Conservation (phyloP, 2,888 invertebrate genomes). For the Gari tellinella region DNA sequence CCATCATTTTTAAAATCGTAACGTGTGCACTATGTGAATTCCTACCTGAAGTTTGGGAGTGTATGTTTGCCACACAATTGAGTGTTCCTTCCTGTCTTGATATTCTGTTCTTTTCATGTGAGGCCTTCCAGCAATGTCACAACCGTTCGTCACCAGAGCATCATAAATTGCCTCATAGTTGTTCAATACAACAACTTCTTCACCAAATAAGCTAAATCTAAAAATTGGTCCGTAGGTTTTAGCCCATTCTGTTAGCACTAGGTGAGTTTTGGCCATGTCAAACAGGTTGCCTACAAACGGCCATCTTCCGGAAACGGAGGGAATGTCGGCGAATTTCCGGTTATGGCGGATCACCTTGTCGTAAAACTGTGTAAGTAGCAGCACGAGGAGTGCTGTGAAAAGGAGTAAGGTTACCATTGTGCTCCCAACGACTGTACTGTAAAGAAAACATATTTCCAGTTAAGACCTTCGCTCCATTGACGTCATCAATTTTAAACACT, state of each 20-base stretch:
- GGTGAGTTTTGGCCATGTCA: conserved; percentile 66
- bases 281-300: conserved; percentile 70
- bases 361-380: conserved; percentile 19
- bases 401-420: conserved; percentile 33
- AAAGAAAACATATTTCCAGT: too few species aligned
- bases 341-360: conserved; percentile 3
- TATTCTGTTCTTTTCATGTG: conserved; percentile 71
- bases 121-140: conserved; percentile 76
- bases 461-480: too few species aligned
- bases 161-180: conserved; percentile 71
- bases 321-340: conserved; percentile 47
- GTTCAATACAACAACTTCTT: conserved; percentile 77
- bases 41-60: conserved; percentile 68
- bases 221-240: conserved; percentile 73
- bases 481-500: too few species aligned
- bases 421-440: too few species aligned
- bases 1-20: too few species aligned
- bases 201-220: conserved; percentile 66
- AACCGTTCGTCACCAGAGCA: conserved; percentile 70
- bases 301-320: conserved; percentile 59
- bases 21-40: too few species aligned
- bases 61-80: conserved; percentile 78
- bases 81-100: conserved; percentile 62
- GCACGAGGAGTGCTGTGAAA: neutral
- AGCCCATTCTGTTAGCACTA: conserved; percentile 67